These are phyloP conservation scores for Armadillidium nasatum DNA, from an alignment of 1,140 invertebrate species.

Conservation along the genomic window DNA sequence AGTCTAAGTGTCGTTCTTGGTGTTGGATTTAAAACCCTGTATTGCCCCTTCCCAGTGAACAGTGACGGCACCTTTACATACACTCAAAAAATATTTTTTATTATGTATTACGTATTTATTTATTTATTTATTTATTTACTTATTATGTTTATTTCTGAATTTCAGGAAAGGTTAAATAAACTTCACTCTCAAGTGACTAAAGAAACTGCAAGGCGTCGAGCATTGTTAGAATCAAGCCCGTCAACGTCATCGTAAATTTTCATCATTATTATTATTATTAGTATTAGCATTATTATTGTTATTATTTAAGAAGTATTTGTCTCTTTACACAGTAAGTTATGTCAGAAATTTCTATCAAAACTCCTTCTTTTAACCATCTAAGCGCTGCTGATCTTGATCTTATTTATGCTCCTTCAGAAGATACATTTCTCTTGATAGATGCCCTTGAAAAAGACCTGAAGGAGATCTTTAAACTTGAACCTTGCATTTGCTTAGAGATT, in stretches of 20 bases:
- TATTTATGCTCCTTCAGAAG: constrained; percentile 95
- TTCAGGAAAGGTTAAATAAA: constrained; percentile 72
- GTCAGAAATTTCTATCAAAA: constrained; percentile 55
- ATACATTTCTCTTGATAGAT: constrained; percentile 90
- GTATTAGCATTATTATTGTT: not conserved
- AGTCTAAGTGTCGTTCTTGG: no score
- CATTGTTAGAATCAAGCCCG: constrained; percentile 58
- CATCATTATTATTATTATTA: not conserved
- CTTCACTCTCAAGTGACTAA: constrained; percentile 73
- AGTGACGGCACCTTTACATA: no score
- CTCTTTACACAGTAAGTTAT: not conserved
- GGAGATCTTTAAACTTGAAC: constrained; percentile 59
- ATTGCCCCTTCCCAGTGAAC: no score
- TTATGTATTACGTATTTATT: no score
- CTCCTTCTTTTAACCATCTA: constrained; percentile 60
- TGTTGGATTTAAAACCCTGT: no score
- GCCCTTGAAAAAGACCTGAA: constrained; percentile 77
- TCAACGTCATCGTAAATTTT: constrained; percentile 18
- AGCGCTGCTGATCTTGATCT: constrained; percentile 55
- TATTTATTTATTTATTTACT: no score
- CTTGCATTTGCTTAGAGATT: constrained; percentile 76
- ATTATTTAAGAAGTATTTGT: not conserved
- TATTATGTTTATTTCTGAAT: no score
- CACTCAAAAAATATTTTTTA: constrained; percentile 23
- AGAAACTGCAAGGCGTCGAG: constrained; percentile 67